Evolutionary conservation across 2,797 vertebrate species (phyloP).

Genomic region (Sternotherus odoratus): DNA sequence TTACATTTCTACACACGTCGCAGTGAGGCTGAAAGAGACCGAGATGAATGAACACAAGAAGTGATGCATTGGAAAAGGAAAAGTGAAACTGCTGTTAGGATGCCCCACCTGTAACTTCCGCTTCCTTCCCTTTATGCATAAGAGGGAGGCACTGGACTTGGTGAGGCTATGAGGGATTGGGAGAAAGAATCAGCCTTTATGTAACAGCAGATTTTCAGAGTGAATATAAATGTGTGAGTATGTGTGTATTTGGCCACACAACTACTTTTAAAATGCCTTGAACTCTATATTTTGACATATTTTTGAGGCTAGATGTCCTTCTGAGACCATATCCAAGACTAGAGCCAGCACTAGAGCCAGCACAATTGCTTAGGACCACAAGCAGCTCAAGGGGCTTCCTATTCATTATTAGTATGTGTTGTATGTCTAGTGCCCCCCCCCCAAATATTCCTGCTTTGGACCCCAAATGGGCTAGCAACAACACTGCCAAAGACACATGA

Average conservation of each 20-base stretch:
- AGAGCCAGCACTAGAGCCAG: neutral
- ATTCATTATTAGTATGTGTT: neutral
- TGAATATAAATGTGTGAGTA: neutral
- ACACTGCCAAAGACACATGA: neutral
- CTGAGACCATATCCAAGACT: neutral
- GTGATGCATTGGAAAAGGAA: neutral
- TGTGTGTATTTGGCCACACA: neutral
- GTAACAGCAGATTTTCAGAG: constrained; percentile 12
- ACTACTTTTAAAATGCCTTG: constrained; percentile 17
- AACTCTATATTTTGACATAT: neutral
- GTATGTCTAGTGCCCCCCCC: too few species aligned
- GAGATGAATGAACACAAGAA: neutral
- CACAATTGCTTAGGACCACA: neutral
- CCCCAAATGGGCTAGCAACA: neutral
- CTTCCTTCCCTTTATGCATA: neutral
- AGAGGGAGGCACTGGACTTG: neutral
- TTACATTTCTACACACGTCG: neutral
- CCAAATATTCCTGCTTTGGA: too few species aligned
- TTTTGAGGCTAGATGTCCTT: neutral
- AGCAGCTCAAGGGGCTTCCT: neutral
- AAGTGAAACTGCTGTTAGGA: rapidly evolving
- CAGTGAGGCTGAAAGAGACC: neutral
- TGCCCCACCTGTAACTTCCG: neutral
- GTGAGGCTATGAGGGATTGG: neutral
- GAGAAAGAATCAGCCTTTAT: neutral